Percentiles rank a stretch among this genome's conserved stretches.
phyloP scores from a whole-genome alignment of 2,888 invertebrate species.

The Diachrysia chrysitis region DNA sequence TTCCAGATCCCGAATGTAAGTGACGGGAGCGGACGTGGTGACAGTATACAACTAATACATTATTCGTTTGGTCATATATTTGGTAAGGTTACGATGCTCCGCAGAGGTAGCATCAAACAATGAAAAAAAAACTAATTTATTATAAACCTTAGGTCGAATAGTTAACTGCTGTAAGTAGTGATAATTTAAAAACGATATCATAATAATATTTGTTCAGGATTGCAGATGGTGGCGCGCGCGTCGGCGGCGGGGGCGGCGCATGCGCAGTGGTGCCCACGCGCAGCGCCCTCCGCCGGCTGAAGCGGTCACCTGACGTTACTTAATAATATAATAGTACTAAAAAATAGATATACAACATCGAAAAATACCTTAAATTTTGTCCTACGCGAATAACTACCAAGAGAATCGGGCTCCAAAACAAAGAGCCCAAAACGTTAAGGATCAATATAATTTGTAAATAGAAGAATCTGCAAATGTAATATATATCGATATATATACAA shows the following conservation, averaged over 20 bases:
- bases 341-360: constrained; percentile 60
- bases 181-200: neutral
- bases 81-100: constrained; percentile 17
- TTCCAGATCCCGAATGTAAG: neutral
- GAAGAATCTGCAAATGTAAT: constrained; percentile 21
- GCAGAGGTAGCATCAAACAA: neutral
- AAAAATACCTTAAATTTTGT: constrained; percentile 62
- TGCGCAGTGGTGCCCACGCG: constrained; percentile 5
- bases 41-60: constrained; percentile 6
- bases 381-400: constrained; percentile 32
- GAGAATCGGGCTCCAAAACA: constrained; percentile 26
- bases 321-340: constrained; percentile 34
- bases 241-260: neutral
- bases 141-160: neutral
- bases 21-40: neutral
- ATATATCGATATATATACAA: constrained; percentile 5
- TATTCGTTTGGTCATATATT: constrained; percentile 29
- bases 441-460: constrained; percentile 33
- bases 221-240: neutral
- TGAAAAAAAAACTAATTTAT: neutral
- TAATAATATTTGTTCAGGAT: constrained; percentile 8
- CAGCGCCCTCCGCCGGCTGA: neutral
- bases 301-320: constrained; percentile 29
- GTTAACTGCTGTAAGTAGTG: neutral
- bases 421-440: constrained; percentile 21